Evolutionary conservation across 2,113 vertebrate genomes (phyloP), one percentile per base, ranked within the genome.

Genomic region (Butorides virescens): DNA sequence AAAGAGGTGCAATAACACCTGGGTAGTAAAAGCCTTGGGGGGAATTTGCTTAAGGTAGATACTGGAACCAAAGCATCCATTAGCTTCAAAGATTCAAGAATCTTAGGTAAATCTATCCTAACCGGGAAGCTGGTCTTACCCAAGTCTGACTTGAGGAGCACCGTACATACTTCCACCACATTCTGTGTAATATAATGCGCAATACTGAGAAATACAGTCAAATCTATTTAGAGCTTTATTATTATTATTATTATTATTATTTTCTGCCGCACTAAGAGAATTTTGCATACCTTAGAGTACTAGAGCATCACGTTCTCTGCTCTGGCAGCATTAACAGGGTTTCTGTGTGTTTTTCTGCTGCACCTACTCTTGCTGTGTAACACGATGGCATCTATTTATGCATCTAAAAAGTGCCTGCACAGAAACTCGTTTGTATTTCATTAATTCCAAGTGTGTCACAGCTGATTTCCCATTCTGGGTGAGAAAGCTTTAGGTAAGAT

Each of bases 11-110:
- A 93, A 75, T 72, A 75, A 46, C 46, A 46, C 46, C 49, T 82
- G 30, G 14, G 37, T 52, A 87, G 30, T 44, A 44, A 44, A 44
- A 44, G 42, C 42, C 42, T 70, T 87, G 81, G 56, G 61, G n/a
- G 79, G 34, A 85, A 73, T 89, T 86, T 92, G 30, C 46, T 72
- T 65, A 42, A 49, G 22, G 36, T 37, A 86, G 62, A 44, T 9
- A 70, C 25, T 19, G 37, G 73, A 79, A 90, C 34, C 36, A 86
- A 82, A 79, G 65, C 21, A 67, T 32, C 34, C 1, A 46, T 52
- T 82, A 78, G 29, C n/a, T 77, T 63, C 37, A 77, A 94, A 94
- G 72, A 61, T 44, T 95, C 72, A 86, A 73, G 67, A 58, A 46
- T 18, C 20, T 37, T 53, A 61, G 18, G 58, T 50, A 77, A 83